Base-by-base conservation (phyloP, 2,113 vertebrate genomes). In the Xenus cinereus region DNA sequence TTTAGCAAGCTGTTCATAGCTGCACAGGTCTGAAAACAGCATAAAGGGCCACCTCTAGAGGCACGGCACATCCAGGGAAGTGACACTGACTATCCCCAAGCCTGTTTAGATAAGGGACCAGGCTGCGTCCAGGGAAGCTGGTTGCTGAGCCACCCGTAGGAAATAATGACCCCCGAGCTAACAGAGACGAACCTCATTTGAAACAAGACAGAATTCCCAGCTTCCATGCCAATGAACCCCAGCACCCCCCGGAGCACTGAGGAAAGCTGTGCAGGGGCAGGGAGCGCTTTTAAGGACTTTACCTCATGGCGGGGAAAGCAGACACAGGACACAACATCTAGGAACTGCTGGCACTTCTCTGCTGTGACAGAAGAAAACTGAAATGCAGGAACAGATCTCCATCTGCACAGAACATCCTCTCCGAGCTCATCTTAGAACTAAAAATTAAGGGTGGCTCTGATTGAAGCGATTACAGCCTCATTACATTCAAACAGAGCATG, bases 41-140 rank as follows among this genome's bases (percentile, higher is more conserved):
- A 72, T 2, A 14, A 79, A 39, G 39, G 33, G 43, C 41, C 30
- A 33, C 18, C 20, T 87, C 57, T 9, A 18, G 17, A 26, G 3
- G 37, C 28, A 23, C 6, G 6, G 53, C n/a, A 39, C 0, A 0
- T 46, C 63, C 45, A 57, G 63, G 50, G 67, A 23, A 35, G 72
- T 4, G 24, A 24, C n/a, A 7, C 14, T 0, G 0, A 8, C 35
- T 3, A 11, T 24, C 51, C 50, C 41, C 37, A 63, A n/a, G 5
- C 7, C 78, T 56, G 7, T 3, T 6, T 7, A 15, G 72, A 19
- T 18, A 35, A 48, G 26, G 64, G 43, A 68, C 11, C 48, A 24
- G 12, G 7, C 2, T 2, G 22, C 30, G 18, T 4, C 50, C 24
- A 8, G 59, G 37, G 54, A 50, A 79, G 30, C 24, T 15, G 15